These are phyloP conservation scores for Epinephelus awoara DNA, from an alignment of 2,797 vertebrate species.

Conservation along the genomic window DNA sequence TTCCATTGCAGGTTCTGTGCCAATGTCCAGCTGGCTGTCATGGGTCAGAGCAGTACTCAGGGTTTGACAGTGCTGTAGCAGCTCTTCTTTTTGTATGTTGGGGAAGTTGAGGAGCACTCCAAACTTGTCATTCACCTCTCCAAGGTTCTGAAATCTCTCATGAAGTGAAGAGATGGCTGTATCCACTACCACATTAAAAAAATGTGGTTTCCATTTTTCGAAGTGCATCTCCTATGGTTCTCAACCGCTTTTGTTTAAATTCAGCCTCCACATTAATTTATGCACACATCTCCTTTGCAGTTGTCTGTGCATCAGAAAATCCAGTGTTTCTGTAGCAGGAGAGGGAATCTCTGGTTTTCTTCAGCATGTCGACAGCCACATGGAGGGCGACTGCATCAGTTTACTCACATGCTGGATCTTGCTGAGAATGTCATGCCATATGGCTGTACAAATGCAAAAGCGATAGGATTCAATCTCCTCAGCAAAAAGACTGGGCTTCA, in stretches of 20 bases:
- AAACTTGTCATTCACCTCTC: neutral
- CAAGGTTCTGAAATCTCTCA: constrained; percentile 1
- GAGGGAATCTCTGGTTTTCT: constrained; percentile 2
- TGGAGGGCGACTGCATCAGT: constrained; percentile 1
- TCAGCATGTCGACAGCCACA: neutral
- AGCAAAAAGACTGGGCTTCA: neutral
- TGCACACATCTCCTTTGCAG: constrained; percentile 5
- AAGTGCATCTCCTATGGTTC: constrained; percentile 13
- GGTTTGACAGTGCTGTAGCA: neutral
- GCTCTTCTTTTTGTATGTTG: neutral
- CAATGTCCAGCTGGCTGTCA: neutral
- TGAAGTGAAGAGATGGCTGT: neutral
- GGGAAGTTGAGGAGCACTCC: constrained; percentile 6
- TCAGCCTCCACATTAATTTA: constrained; percentile 11
- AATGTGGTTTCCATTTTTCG: neutral
- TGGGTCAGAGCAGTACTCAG: constrained; percentile 3
- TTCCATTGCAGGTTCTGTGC: constrained; percentile 2
- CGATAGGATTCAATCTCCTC: neutral
- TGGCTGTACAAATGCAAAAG: neutral
- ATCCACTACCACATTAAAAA: neutral
- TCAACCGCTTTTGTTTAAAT: constrained; percentile 9
- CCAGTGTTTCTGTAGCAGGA: constrained; percentile 5
- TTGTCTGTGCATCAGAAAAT: neutral
- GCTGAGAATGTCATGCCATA: neutral
- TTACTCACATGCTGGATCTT: constrained; percentile 9